These are phyloP conservation scores for Salmo trutta DNA, from an alignment of 2,797 vertebrate genomes.

Conservation along the genomic window DNA sequence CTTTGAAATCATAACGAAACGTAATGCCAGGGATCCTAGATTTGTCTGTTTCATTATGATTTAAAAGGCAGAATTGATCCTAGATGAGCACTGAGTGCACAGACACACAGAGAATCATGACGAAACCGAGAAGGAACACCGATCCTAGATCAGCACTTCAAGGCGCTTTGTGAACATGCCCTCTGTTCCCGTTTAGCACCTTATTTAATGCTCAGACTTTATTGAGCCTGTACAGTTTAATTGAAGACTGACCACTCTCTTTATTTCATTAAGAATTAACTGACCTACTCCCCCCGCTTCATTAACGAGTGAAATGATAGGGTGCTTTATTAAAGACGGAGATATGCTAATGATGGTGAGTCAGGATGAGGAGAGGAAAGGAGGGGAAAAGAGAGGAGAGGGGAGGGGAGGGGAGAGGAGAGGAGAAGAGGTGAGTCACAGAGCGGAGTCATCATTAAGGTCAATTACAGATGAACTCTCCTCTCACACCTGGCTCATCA, in stretches of 20 bases:
- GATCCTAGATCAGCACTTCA: background rate
- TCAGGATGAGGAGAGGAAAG: background rate
- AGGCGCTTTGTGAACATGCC: background rate
- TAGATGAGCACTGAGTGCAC: no score
- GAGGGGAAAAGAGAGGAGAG: background rate
- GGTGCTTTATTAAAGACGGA: conserved; percentile 59
- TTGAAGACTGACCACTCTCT: conserved; percentile 53
- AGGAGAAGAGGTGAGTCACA: background rate
- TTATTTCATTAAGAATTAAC: conserved; percentile 60
- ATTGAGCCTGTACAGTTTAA: conserved; percentile 35
- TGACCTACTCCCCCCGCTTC: conserved; percentile 63
- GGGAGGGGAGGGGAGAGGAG: background rate
- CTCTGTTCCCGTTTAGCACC: background rate
- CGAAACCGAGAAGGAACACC: no score
- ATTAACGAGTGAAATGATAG: conserved; percentile 65
- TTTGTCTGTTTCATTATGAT: background rate
- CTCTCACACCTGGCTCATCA: conserved; percentile 44
- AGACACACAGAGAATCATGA: no score
- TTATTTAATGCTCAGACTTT: background rate
- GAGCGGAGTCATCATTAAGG: conserved; percentile 48
- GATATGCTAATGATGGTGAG: conserved; percentile 52
- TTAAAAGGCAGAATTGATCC: no score
- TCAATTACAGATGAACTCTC: conserved; percentile 52
- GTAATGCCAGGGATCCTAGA: background rate
- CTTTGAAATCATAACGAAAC: background rate